Base-by-base conservation (phyloP, 1,140 invertebrate genomes). In the Vanessa atalanta region DNA sequence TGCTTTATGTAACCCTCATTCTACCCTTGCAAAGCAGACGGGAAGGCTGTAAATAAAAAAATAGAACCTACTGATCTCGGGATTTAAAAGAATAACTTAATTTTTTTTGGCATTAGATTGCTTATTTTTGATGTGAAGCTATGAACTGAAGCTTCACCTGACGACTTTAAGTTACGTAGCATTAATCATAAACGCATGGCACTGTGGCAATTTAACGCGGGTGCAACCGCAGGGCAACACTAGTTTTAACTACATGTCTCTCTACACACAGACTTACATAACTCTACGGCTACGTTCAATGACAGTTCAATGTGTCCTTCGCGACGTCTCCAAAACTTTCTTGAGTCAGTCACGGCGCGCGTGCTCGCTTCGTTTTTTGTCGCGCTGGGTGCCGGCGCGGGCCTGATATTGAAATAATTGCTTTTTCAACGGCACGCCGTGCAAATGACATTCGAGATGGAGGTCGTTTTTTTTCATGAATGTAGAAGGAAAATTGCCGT, bases 401-500 rank as follows among this genome's bases (percentile, higher is more conserved):
- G 85, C 87, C 83, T 86, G 88, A 87, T 92, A 90, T 92, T 90
- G 89, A 88, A 92, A 91, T 91, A 92, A 92, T 92, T 92, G 88
- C 91, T 93, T 93, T 92, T 93, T 91, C 88, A 87, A 90, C 89
- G 88, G 83, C 89, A 91, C 90, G 88, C 86, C 88, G 89, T 91
- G 89, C 90, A 92, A 92, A 92, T 91, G 90, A 91, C 90, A 91
- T 92, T 91, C 90, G 88, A 89, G 85, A 91, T 90, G 88, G 88
- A 92, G 88, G 88, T 87, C 90, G 87, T 90, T 91, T 90, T 90
- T n/a, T 85, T 82, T 76, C 76, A 79, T 78, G 78, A 85, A 78
- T 84, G 80, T 83, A 85, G 83, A 86, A 84, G 84, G 83, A 89
- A 87, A 88, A 90, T 89, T 87, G 80, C 79, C 82, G 81, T 79